Base-by-base conservation (phyloP, 64 coral and sea anemone genomes). In the Orbicella faveolata region DNA sequence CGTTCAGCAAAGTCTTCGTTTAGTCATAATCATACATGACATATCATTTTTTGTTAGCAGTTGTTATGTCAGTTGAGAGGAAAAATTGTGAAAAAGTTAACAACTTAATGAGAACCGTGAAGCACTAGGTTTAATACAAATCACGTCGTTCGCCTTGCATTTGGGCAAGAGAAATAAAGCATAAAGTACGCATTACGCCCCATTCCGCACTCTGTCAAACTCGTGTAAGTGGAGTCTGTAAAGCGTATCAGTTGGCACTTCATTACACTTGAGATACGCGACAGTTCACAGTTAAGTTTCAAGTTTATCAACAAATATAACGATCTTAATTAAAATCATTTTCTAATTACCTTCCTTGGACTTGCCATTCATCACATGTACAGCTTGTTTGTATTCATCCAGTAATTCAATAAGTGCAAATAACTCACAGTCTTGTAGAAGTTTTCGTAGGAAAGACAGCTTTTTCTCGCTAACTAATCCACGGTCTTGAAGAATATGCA, bases 401-500 rank as follows among this genome's bases (percentile, higher is more conserved):
- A 95, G 55, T 36, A 98, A 75, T 19, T 90, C 88, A n/a, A 93
- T 90, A 18, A 98, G 65, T 16, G 34, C 74, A 39, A 82, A 59
- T 61, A 90, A 30, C 30, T 93, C 80, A 62, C 88, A 91, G 41
- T 93, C 90, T 75, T 74, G 35, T 64, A 98, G 72, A 21, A 95
- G 77, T 83, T 93, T 95, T 59, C 96, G 88, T 30, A 98, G 17
- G 61, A 95, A 98, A 4, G 93, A 89, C 68, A 98, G 69, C 53
- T 94, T 95, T 79, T 91, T 92, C 9, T 88, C 89, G 36, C 52
- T 93, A 9, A 98, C 83, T 35, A 98, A 67, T 9, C 96, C 93
- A 4, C 90, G 87, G 48, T 95, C 68, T 64, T 91, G 86, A 57
- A 98, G 93, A 65, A 95, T 78, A 3, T 80, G 75, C 53, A 95